Base-by-base conservation (phyloP, 1,140 invertebrate genomes). In the Calycopis cecrops region DNA sequence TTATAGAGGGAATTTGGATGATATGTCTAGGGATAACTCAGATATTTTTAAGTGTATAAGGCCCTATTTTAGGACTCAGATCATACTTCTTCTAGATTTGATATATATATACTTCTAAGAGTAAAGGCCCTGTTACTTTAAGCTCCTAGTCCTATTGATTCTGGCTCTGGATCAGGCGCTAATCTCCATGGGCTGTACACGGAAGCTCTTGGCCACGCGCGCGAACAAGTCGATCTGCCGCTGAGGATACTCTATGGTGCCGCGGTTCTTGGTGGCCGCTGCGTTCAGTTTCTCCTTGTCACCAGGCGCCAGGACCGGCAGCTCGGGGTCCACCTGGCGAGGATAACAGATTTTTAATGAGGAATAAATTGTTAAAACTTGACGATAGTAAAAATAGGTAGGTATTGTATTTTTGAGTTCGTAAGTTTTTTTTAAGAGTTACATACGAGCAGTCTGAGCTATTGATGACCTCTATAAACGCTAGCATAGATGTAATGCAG, bases 251-350 rank as follows among this genome's bases (percentile, higher is more conserved):
- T 83, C 72, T 37, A 98, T 93, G 0, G 95, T 96, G 8, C 94
- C 95, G 17, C 90, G 87, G 10, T 69, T 62, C 35, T 93, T 88
- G 0, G 95, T 94, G 51, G 90, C 85, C 6, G 87, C 81, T 88
- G 93, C 94, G 52, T 94, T 91, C 0, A 71, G 67, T 52, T 88
- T 88, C 76, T 98, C 97, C 33, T 94, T 94, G 85, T 98, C 97
- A 0, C 97, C 97, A 40, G 96, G 90, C 0, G 97, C 90, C 34
- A 97, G 64, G 0, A 98, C 94, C 6, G 91, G 90, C 37, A 92
- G 88, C 0, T 71, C 63, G 8, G 90, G 88, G 75, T 95, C 90
- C 52, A 89, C 88, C 93, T 94, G 70, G 16, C 73, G 63, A 28
- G 33, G 3, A 57, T 44, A 69, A 47, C 40, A 57, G 8, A n/a